Evolutionary conservation across 2,113 vertebrate species (phyloP), one percentile per base, ranked within the genome.

Genomic region (Chionis minor): DNA sequence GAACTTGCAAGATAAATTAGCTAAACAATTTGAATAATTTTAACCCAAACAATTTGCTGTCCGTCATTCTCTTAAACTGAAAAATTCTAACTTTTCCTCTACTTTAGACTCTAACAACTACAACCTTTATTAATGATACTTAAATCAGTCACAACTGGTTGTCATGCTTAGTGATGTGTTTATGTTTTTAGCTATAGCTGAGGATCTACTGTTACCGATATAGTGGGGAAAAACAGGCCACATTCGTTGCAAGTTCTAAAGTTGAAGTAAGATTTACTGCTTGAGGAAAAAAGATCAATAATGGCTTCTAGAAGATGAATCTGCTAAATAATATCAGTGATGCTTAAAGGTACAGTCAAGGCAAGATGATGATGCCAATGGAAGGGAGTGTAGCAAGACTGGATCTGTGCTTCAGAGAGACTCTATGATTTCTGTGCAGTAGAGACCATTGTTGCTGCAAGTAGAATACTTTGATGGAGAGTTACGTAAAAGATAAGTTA

Each of bases 111-210:
- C 66, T 63, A 72, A 82, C 33, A 59, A 44, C 35, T 66, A 55
- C 15, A 81, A 0, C 15, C 12, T 81, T 84, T 56, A 59, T 70
- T 63, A 78, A n/a, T 0, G 0, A 61, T 47, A 69, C 5, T 77
- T 51, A 32, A 54, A 51, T 63, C 20, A 0, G 12, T 49, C 18
- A 35, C 20, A 78, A 62, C 51, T 47, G 21, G 21, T 69, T 86
- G 45, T 85, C 30, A 8, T 13, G 44, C 35, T 77, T 81, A 32
- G 42, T 65, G 85, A 72, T 27, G 13, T 32, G 42, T 62, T 61
- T 88, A 44, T 8, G 15, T 51, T 70, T 59, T 71, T 55, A 44
- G 8, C 5, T 0, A 22, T 14, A 77, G n/a, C 44, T 69, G n/a
- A 78, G 42, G 9, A 66, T 22, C 49, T 83, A 14, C 28, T 81